Evolutionary conservation across 2,888 invertebrate genomes (phyloP), one percentile per base, ranked within the genome.

Genomic region (Heliconius ethilla): DNA sequence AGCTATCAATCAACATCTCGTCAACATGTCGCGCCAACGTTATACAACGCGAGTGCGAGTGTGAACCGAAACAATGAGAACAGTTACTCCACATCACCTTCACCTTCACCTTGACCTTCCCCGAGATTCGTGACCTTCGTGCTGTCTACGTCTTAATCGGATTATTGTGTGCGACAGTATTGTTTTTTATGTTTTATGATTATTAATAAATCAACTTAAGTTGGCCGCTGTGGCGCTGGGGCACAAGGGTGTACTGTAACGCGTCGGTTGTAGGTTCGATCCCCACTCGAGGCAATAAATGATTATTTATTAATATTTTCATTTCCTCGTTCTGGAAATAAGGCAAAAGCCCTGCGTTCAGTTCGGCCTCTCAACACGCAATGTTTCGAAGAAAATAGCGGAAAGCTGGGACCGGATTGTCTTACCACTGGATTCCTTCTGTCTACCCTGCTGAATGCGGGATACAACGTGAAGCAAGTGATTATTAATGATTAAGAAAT

Each of bases 81-180:
- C 76, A 69, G 66, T 77, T 74, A 70, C 37, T 40, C 45, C 74
- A 63, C 62, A 10, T 59, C 72, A 37, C 72, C 72, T 72, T 72
- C 63, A 62, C 86, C 87, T 87, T 87, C 85, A 85, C 83, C 79
- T 73, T 78, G 75, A 81, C 77, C 82, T 74, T 78, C 84, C 84
- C 83, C 84, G 51, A 70, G 63, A 70, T 45, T 33, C 55, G 18
- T 70, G 63, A 55, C 76, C 65, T 65, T 65, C 45, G 25, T 25
- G 15, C 11, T 33, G 37, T 27, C n/a, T 40, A 25, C 11, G 27
- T 40, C 18, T 37, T 25, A 18, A 27, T 40, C 27, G 40, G 9
- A 63, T 63, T 15, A 40, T 51, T 33, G n/a, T 22, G 29, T 55
- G 55, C 29, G 70, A 55, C 70, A 33, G 13, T 11, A 33, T 33